A percentile compares a stretch with the other conserved stretches of the same genome.
Conservation (phyloP, 2,888 invertebrate genomes). For the Caenorhabditis sp. region DNA sequence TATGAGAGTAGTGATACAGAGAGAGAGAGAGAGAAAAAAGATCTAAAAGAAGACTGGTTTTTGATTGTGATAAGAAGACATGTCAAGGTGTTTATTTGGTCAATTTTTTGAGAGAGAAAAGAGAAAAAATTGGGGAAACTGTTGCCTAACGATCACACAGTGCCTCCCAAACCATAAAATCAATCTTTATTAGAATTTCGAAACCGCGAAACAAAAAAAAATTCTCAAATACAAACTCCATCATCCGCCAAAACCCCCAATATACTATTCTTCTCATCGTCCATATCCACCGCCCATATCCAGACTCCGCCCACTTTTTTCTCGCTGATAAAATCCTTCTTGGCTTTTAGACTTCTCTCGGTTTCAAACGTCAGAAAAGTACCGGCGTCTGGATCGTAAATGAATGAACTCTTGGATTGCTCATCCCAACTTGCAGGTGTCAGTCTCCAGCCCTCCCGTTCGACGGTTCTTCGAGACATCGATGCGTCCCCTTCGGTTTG, state of each 20-base stretch:
- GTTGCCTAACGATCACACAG: too few species aligned
- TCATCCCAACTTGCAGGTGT: neutral
- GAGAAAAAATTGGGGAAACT: too few species aligned
- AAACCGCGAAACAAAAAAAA: too few species aligned
- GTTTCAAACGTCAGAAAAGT: neutral
- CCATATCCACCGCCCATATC: slow-evolving; percentile 5
- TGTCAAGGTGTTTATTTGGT: too few species aligned
- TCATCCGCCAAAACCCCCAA: neutral
- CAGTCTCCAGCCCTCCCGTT: neutral
- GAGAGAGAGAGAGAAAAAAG: too few species aligned
- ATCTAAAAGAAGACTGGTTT: too few species aligned
- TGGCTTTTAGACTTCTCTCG: slow-evolving; percentile 1
- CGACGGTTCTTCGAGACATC: neutral
- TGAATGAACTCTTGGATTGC: neutral
- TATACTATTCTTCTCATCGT: neutral
- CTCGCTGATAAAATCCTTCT: neutral
- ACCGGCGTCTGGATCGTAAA: neutral
- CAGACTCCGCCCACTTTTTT: neutral
- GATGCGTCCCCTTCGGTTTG: neutral
- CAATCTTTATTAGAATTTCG: too few species aligned
- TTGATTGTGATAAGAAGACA: too few species aligned
- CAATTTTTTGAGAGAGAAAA: too few species aligned
- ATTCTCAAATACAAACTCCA: neutral
- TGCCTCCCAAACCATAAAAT: too few species aligned
- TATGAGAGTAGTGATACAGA: too few species aligned